Evolutionary conservation across 2,888 invertebrate genomes (phyloP), one percentile per base, ranked within the genome.

Genomic region (Rhorus exstirpatorius): DNA sequence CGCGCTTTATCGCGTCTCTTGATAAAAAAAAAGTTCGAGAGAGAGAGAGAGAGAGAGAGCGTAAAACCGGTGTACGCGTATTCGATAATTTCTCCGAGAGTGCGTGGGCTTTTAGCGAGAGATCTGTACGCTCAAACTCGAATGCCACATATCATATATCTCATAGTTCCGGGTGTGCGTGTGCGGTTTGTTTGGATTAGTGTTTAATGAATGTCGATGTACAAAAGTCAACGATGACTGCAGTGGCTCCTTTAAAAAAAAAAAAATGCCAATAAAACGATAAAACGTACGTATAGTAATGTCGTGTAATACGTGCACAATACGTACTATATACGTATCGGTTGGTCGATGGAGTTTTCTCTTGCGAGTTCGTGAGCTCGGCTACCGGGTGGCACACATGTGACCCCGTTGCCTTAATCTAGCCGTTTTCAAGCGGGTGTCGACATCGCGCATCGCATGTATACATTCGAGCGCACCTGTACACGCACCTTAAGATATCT

Each of bases 331-430:
- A 21, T 44, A 63, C 65, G 26, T n/a, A n/a, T n/a, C n/a, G 24
- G 67, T 67, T 81, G 71, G 41, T 44, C 58, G 60, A 75, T 65
- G 58, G 41, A 65, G 35, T 61, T 79, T 75, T 70, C 71, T 71
- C 65, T 79, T 49, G n/a, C n/a, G 74, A 55, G 80, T 65, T 51
- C 31, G 46, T 63, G 63, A 58, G 63, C 41, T 14, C 24, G 58
- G 58, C 74, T 81, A 77, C 83, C 77, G 81, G 55, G 83, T 80
- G 85, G 86, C 86, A 63, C 44, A 75, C 65, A 86, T 83, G 87
- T 89, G 91, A 91, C 92, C 92, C 87, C 89, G 86, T 92, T 92
- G 89, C 91, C 91, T 91, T 92, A 90, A 92, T 92, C 89, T 89
- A 90, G 88, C 86, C 63, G 75, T n/a, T 71, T 63, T 38, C 51